phyloP scores from a whole-genome alignment of 2,797 vertebrate genomes.

The Gymnocypris eckloni region DNA sequence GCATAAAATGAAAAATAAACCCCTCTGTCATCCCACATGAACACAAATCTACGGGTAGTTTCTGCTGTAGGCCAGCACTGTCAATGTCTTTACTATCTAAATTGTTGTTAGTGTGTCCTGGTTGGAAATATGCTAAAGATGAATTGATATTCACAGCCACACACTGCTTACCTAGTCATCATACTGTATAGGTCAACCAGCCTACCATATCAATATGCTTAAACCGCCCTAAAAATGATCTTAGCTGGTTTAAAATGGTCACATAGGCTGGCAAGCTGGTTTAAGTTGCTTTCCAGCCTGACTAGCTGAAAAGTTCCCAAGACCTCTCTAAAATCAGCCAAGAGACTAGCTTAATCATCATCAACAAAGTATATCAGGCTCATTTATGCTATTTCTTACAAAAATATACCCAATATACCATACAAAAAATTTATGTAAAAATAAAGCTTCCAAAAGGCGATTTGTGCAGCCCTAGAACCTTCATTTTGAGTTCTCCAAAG shows the following conservation, averaged over 20 bases:
- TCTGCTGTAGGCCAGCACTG: not conserved
- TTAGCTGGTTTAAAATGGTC: not conserved
- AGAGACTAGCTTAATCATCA: not conserved
- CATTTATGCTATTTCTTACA: not conserved
- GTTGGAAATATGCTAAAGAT: not conserved
- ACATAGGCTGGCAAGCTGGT: not conserved
- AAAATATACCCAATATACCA: not conserved
- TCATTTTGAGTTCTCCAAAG: not conserved
- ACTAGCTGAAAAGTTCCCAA: not conserved
- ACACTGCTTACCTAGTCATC: not conserved
- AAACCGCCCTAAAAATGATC: not conserved
- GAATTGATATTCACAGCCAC: not conserved
- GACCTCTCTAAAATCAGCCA: not conserved
- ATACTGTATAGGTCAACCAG: not conserved
- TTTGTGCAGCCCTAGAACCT: not conserved
- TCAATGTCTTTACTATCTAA: not conserved
- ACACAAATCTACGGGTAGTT: conserved; percentile 1
- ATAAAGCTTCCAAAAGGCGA: not conserved
- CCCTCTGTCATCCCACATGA: not conserved
- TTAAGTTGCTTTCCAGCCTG: not conserved
- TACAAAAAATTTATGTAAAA: not conserved
- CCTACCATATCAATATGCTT: not conserved
- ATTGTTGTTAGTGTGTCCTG: not conserved
- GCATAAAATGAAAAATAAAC: conserved; percentile 21
- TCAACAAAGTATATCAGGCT: not conserved